These are phyloP conservation scores for Crocuta crocuta DNA, from an alignment of 2,113 vertebrate genomes.

Conservation along the genomic window DNA sequence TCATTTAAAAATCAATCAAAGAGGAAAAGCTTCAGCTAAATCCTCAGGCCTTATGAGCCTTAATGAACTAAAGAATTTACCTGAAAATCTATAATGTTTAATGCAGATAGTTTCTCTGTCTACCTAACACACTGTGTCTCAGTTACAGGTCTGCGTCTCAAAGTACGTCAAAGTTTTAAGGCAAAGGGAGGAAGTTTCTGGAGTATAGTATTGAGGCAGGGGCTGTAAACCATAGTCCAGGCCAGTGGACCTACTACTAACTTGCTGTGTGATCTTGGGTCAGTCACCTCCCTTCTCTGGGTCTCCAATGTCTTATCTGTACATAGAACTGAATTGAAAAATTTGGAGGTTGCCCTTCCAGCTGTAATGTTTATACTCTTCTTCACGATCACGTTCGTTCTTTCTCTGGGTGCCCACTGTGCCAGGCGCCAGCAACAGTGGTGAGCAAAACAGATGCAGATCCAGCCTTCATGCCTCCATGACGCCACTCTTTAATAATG, in stretches of 20 bases:
- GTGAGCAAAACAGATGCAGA: background rate
- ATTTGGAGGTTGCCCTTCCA: background rate
- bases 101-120: background rate
- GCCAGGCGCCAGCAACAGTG: background rate
- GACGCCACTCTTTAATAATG: background rate
- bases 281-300: background rate
- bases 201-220: background rate
- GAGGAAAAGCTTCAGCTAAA: background rate
- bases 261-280: background rate
- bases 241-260: background rate
- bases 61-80: slow-evolving; percentile 12
- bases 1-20: slow-evolving; percentile 39
- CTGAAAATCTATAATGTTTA: background rate
- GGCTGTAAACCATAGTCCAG: background rate
- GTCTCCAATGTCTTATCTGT: background rate
- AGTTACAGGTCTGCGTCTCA: background rate
- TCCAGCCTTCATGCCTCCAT: background rate
- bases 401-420: background rate
- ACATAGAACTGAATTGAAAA: background rate
- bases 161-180: background rate
- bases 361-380: background rate
- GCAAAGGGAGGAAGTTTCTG: background rate
- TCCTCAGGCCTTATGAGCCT: background rate
- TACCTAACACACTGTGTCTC: background rate
- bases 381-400: background rate